phyloP scores from a whole-genome alignment of 2,797 vertebrate genomes.

The Lepilemur septentrionalis region DNA sequence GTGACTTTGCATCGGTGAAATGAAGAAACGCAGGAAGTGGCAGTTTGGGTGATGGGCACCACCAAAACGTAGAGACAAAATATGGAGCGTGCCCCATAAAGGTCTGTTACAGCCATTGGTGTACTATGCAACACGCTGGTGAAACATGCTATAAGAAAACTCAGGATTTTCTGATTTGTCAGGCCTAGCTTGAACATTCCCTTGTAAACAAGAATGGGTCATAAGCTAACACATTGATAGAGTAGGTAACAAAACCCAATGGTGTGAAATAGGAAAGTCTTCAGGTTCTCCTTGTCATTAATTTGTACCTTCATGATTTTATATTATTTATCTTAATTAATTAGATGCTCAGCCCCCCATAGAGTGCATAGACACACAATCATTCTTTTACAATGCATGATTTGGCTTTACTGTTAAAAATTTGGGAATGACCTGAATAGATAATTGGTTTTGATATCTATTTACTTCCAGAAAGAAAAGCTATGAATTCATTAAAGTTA shows the following conservation, averaged over 20 bases:
- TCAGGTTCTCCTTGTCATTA: not conserved
- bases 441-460: not conserved
- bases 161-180: not conserved
- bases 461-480: constrained; percentile 54
- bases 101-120: not conserved
- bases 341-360: not conserved
- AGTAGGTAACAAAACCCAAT: not conserved
- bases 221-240: not conserved
- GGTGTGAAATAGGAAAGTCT: not conserved
- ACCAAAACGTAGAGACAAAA: not conserved
- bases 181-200: not conserved
- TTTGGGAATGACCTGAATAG: not conserved
- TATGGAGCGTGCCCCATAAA: not conserved
- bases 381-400: constrained; percentile 2
- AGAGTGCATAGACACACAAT: not conserved
- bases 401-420: constrained; percentile 48
- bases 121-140: not conserved
- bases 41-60: too few relatives aligned
- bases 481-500: not conserved
- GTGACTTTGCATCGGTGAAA: not conserved
- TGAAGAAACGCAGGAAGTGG: not conserved
- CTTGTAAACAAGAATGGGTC: not conserved
- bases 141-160: not conserved
- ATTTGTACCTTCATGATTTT: not conserved
- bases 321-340: constrained; percentile 17